Base-by-base conservation (phyloP, 2,113 vertebrate genomes). In the Argyrosomus japonicus region DNA sequence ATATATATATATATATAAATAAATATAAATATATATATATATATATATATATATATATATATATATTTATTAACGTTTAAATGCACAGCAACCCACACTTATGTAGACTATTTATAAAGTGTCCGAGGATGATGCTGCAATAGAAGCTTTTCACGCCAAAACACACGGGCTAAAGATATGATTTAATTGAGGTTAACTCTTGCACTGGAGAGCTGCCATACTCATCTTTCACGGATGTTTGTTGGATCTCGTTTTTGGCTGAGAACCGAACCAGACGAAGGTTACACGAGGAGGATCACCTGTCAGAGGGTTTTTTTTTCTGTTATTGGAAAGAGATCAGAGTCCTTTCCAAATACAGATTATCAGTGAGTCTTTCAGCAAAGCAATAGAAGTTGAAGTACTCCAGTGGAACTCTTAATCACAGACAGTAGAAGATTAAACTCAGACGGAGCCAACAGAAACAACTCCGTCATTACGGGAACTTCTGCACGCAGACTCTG, bases 101-200 rank as follows among this genome's bases (percentile, higher is more conserved):
- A 3, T n/a, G 29, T 0, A 25, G 54, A 60, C 17, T 13, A 27
- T 71, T 47, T 70, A 4, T 71, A 14, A 9, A 29, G 4, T 25
- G 60, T 68, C 47, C 4, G 5, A 43, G 14, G 13, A 6, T 4
- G 45, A 83, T 12, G 47, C 56, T 0, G 36, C 1, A 36, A 71
- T 71, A 47, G 74, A 79, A 67, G 57, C 47, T 43, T 75, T 68
- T 15, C 5, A 67, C 45, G 25, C 19, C 11, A 14, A 12, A 63
- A 83, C 76, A 40, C 36, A 87, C 56, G 43, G 70, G 15, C 54
- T 75, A 45, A 29, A 75, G 61, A 78, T 72, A 47, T 65, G 83
- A 84, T 71, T 77, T 84, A 79, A 86, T 61, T 54, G 62, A 79
- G 48, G 72, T 75, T 85, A 82, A 89, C 82, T 82, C 47, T 57